Evolutionary conservation across 2,888 invertebrate species (phyloP).

Genomic region (Gandaritis pyraliata): DNA sequence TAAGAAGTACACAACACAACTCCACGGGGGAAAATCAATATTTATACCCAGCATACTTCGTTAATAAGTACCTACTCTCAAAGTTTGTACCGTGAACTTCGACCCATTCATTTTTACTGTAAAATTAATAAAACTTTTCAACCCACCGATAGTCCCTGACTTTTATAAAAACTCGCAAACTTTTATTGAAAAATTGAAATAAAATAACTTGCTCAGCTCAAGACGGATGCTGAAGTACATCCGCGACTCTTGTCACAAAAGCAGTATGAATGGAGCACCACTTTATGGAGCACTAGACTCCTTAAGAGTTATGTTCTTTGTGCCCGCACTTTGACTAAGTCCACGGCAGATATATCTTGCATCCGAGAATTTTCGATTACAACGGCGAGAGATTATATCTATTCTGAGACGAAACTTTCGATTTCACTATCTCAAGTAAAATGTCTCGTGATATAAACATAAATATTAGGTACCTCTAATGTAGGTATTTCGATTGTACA

Average conservation of each 20-base stretch:
- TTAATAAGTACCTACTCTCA: neutral
- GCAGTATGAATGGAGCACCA: conserved; percentile 51
- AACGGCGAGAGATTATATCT: conserved; percentile 21
- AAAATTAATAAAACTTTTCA: neutral
- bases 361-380: conserved; percentile 27
- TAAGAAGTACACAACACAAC: conserved; percentile 43
- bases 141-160: neutral
- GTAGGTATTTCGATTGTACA: too few relatives aligned
- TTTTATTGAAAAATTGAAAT: conserved; percentile 15
- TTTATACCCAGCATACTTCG: conserved; percentile 33
- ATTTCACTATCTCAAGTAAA: neutral
- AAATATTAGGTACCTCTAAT: too few relatives aligned
- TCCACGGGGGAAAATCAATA: conserved; percentile 53
- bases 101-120: neutral
- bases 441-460: too few relatives aligned
- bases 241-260: conserved; percentile 40
- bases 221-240: conserved; percentile 40
- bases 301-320: conserved; percentile 53
- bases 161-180: neutral
- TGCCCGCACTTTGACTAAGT: conserved; percentile 43
- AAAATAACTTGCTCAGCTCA: conserved; percentile 35
- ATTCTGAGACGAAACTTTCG: conserved; percentile 8
- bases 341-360: conserved; percentile 35
- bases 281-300: conserved; percentile 52
- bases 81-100: neutral